Evolutionary conservation across 2,113 vertebrate species (phyloP), one percentile per base, ranked within the genome.

Genomic region (Orcinus orca): DNA sequence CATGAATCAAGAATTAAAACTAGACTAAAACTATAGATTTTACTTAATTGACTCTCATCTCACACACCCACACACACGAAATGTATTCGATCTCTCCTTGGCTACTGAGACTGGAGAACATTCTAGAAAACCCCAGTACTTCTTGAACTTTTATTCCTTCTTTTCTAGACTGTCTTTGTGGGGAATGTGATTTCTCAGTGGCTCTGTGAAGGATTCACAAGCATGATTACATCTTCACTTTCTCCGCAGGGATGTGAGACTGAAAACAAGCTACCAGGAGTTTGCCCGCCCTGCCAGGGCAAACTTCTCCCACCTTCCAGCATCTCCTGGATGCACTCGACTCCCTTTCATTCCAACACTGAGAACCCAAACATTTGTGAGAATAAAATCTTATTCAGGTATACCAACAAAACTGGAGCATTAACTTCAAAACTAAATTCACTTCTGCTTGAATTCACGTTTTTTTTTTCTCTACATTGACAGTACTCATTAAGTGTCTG

Each of bases 1-100:
- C 44, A 88, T 65, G 50, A 95, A 88, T 86, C 41, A 88, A 93
- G 60, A 86, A 82, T 68, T 83, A 53, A 89, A 97, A 95, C 17
- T 88, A 88, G 41, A 73, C 67, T 67, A 71, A 90, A 94, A 44
- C 55, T 58, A 71, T 0, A 79, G 38, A 63, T 71, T 89, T 96
- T 93, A 68, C 73, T 96, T 85, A 62, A 81, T 81, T 6, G 83
- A 38, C 15, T 88, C 12, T 86, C 38, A 38, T 63, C 53, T 65
- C 31, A 31, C 38, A 84, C 62, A 68, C 17, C 80, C 15, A 36
- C 41, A 36, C n/a, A 71, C 26, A 73, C 0, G 1, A 58, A 90
- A 76, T 62, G 58, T 20, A 44, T 60, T 84, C 29, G 47, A 3
- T 88, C 33, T 92, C n/a, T 80, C n/a, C 41, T 73, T 62, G 80